These are phyloP conservation scores for Carabus problematicus DNA, from an alignment of 2,888 invertebrate genomes.

Conservation along the genomic window DNA sequence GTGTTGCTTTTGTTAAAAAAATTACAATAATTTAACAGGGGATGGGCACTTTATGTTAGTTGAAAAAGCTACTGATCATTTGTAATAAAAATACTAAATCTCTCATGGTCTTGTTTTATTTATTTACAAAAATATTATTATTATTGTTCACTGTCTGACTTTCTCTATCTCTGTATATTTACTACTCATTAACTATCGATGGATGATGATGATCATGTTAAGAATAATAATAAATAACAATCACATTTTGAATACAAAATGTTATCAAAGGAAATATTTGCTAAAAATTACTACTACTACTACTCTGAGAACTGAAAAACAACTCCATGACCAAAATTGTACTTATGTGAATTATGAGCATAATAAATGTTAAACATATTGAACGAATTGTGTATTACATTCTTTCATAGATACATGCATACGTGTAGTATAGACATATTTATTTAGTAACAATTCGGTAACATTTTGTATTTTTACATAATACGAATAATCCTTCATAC, in stretches of 20 bases:
- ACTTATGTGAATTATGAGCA: slow-evolving; percentile 28
- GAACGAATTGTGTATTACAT: not conserved
- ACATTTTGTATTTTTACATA: too few relatives aligned
- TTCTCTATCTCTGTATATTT: not conserved
- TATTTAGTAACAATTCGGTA: not conserved
- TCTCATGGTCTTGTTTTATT: slow-evolving; percentile 40
- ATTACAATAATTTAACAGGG: slow-evolving; percentile 58
- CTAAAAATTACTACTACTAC: not conserved
- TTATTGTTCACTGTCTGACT: slow-evolving; percentile 30
- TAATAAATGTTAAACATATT: slow-evolving; percentile 35
- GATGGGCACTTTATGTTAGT: slow-evolving; percentile 61
- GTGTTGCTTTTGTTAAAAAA: slow-evolving; percentile 58
- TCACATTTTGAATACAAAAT: slow-evolving; percentile 35
- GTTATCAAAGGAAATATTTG: slow-evolving; percentile 27
- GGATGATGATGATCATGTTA: too few relatives aligned
- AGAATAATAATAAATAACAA: not conserved
- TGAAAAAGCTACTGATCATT: slow-evolving; percentile 58
- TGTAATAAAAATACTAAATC: slow-evolving; percentile 56
- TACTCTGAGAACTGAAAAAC: slow-evolving; percentile 30
- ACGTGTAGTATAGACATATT: not conserved
- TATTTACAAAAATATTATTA: slow-evolving; percentile 1
- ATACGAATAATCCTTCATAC: too few relatives aligned
- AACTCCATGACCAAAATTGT: slow-evolving; percentile 37
- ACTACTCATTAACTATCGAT: too few relatives aligned
- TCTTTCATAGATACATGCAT: not conserved